Conservation (phyloP, 1,140 invertebrate genomes). For the Zaprionus camerounensis region DNA sequence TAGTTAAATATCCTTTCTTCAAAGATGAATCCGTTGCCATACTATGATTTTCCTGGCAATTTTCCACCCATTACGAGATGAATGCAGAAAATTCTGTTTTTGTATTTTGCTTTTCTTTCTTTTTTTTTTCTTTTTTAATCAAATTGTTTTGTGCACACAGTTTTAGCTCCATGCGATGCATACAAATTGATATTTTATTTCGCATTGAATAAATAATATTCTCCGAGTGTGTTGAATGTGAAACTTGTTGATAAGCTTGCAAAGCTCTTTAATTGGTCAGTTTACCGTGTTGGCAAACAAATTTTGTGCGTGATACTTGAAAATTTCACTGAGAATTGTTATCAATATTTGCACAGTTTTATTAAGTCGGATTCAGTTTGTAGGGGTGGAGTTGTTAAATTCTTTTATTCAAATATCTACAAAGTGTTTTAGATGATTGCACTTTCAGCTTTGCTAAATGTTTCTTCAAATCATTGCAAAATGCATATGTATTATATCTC, state of each 20-base stretch:
- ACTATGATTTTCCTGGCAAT: not conserved
- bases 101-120: not conserved
- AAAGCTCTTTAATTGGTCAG: constrained; percentile 9
- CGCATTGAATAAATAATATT: constrained; percentile 11
- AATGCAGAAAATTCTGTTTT: constrained; percentile 3
- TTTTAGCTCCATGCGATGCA: not conserved
- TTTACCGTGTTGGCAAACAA: constrained; percentile 8
- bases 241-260: not conserved
- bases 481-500: no score
- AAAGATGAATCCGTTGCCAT: not conserved
- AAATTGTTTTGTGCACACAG: constrained; percentile 3
- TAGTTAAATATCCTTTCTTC: not conserved
- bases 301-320: not conserved
- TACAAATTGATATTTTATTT: constrained; percentile 11
- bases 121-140: not conserved
- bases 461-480: no score
- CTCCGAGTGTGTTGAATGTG: not conserved
- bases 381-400: no score
- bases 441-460: no score
- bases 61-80: not conserved
- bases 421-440: no score
- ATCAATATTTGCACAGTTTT: not conserved
- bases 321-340: not conserved
- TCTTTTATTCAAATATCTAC: no score
- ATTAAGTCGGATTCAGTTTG: not conserved